Conservation (phyloP, 2,113 vertebrate genomes). For the Eurypyga helias region DNA sequence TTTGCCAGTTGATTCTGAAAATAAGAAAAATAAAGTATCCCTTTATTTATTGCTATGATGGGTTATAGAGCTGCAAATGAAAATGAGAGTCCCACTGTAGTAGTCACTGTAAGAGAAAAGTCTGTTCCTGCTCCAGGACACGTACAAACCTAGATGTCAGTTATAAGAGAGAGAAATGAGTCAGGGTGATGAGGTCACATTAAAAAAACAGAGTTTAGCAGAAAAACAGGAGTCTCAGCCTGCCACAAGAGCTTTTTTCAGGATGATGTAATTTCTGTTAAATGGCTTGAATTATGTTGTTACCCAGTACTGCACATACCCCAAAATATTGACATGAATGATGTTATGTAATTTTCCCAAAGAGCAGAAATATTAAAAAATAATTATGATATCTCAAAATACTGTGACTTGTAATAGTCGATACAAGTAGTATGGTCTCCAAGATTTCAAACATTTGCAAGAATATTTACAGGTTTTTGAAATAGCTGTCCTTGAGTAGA, state of each 20-base stretch:
- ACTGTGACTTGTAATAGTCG: background rate
- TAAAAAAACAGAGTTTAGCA: background rate
- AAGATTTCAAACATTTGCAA: constrained; percentile 30
- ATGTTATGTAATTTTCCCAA: background rate
- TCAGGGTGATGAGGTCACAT: constrained; percentile 4
- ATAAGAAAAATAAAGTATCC: background rate
- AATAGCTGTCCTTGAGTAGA: constrained; percentile 66
- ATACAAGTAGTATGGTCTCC: background rate
- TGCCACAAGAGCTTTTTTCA: background rate
- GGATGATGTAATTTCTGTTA: background rate
- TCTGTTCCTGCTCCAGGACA: background rate
- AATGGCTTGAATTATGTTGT: background rate
- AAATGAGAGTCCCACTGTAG: background rate
- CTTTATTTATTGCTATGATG: background rate
- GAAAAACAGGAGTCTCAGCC: background rate
- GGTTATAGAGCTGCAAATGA: background rate
- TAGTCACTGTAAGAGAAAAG: background rate
- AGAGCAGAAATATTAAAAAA: background rate
- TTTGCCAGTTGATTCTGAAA: background rate
- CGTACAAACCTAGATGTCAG: background rate
- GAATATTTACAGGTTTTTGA: background rate
- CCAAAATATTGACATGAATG: background rate
- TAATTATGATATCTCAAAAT: background rate
- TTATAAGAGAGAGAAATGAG: background rate
- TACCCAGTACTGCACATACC: background rate